Base-by-base conservation (phyloP, 2,113 vertebrate species). In the Meriones unguiculatus region DNA sequence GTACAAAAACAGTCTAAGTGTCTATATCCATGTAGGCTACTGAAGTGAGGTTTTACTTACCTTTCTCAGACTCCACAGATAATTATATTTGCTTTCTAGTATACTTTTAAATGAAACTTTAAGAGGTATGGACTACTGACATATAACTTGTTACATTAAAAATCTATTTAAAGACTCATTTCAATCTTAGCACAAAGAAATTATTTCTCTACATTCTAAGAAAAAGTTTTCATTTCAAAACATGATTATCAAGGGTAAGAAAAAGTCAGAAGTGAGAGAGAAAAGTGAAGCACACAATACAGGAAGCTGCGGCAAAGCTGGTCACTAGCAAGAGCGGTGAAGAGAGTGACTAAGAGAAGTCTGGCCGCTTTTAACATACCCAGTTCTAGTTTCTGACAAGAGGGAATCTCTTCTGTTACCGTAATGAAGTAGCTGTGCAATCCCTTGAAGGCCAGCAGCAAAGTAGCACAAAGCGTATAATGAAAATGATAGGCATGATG, bases 401-500 rank as follows among this genome's bases (percentile, higher is more conserved):
- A 99, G 75, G 99, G 99, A 82, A 99, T 98, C 97, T 99, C 99
- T 98, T 99, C 99, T 89, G 99, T 99, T 95, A 99, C 98, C 73
- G 98, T 98, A 94, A 99, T 98, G 98, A 99, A 99, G 97, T 99
- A 99, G 97, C 98, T 99, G 94, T 99, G 99, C 84, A 99, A 99
- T 78, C 99, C 99, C 98, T 99, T 99, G 98, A 99, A 99, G 97
- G 99, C 99, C 84, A 98, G 98, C 91, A 99, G 99, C 97, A 99
- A 98, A 97, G 97, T 99, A 97, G 99, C 99, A 98, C 99, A 99
- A 86, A 99, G 99, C 32, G 98, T 99, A 64, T 99, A 99, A 98
- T 99, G 99, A 94, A 99, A 99, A 98, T 98, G 99, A 97, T 99
- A 99, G 97, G 99, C 99, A 96, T 99, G 99, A 95, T 99, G 99